Evolutionary conservation across 2,888 invertebrate genomes (phyloP).

Genomic region (Aleiodes testaceus): DNA sequence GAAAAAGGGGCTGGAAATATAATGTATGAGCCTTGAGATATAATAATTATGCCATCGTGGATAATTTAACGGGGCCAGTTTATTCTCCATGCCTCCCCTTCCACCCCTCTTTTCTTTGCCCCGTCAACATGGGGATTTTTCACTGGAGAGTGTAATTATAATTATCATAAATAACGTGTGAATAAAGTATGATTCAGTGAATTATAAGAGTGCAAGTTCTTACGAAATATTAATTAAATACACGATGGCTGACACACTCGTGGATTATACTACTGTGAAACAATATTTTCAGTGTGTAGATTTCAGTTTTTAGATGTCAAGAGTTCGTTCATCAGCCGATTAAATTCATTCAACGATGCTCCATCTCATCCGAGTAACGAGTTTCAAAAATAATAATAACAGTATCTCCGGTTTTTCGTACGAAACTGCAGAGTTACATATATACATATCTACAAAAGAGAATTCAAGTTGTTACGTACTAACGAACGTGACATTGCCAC

Average conservation of each 20-base stretch:
- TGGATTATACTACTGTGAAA: too few relatives aligned
- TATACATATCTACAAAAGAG: constrained; percentile 3
- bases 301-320: too few relatives aligned
- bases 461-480: constrained; percentile 32
- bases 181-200: not conserved
- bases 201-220: not conserved
- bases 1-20: constrained; percentile 22
- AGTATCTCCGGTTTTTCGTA: too few relatives aligned
- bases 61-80: constrained; percentile 24
- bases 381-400: too few relatives aligned
- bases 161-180: constrained; percentile 4
- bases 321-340: too few relatives aligned
- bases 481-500: constrained; percentile 14
- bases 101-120: too few relatives aligned
- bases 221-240: too few relatives aligned
- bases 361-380: too few relatives aligned
- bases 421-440: not conserved
- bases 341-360: too few relatives aligned
- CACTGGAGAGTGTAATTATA: constrained; percentile 11
- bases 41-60: constrained; percentile 30
- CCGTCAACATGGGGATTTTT: constrained; percentile 11
- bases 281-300: too few relatives aligned
- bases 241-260: too few relatives aligned
- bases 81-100: constrained; percentile 6
- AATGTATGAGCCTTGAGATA: constrained; percentile 27